Base-by-base conservation (phyloP, 2,113 vertebrate genomes). In the Caranx melampygus region DNA sequence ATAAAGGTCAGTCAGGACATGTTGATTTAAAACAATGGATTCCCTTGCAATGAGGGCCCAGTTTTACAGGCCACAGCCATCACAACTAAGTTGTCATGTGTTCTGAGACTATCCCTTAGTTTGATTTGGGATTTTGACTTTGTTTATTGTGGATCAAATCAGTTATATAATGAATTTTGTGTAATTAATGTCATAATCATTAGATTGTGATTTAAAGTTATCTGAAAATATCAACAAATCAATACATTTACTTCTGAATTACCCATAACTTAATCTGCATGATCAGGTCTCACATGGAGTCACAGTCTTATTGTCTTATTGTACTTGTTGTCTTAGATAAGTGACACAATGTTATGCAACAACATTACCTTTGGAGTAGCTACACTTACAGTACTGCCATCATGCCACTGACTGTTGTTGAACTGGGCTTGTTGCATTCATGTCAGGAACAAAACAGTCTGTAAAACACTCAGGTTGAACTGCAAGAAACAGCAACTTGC, bases 371-470 rank as follows among this genome's bases (percentile, higher is more conserved):
- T 18, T 58, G 13, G 15, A 71, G 6, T 18, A 45, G 55, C 34
- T 59, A 18, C 47, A 49, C 40, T 61, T 7, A 16, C 1, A 3
- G 9, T 16, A n/a, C 12, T 49, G 42, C 3, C 0, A 2, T 49
- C 18, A 26, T 35, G 21, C 72, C 49, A 76, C 67, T 61, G 72
- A 74, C 45, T 67, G 3, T 54, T 54, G 10, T 65, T 54, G 10
- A 37, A 10, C 21, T 44, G 21, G 61, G 11, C 63, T 35, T n/a
- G 49, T 55, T 26, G 15, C 51, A 12, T 57, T 65, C 14, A 64
- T n/a, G 5, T 63, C 51, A 31, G 45, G 62, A 66, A 45, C 47
- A 13, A 59, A 81, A 74, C 20, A 35, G 31, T 33, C 11, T n/a
- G 61, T 9, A 33, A 44, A 52, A 59, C 11, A 1, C 52, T 67